Conservation (phyloP, 2,113 vertebrate species). For the Nothoprocta perdicaria region DNA sequence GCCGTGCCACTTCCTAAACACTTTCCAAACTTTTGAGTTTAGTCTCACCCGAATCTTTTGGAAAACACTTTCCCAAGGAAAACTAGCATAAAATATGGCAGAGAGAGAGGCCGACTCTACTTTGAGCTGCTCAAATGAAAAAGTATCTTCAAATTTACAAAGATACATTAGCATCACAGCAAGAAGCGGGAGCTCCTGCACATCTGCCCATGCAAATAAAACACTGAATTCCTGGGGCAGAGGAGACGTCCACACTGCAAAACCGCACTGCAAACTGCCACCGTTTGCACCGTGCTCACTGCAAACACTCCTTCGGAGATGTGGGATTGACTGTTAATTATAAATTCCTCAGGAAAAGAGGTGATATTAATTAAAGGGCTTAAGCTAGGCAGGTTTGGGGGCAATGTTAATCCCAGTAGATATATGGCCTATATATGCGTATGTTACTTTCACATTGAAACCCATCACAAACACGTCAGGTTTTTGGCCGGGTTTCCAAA, state of each 20-base stretch:
- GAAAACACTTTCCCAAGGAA: background rate
- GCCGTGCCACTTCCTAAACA: rapidly evolving
- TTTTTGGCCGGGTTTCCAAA: background rate
- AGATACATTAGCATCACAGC: background rate
- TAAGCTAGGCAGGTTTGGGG: background rate
- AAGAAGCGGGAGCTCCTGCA: background rate
- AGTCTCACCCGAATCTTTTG: background rate
- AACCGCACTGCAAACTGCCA: background rate
- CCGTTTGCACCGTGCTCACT: background rate
- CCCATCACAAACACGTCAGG: background rate
- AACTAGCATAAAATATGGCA: background rate
- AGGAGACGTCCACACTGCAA: slow-evolving; percentile 4
- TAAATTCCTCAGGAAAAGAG: background rate
- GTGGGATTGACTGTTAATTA: slow-evolving; percentile 37
- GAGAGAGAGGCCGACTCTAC: background rate
- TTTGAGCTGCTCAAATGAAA: background rate
- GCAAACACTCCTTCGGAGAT: slow-evolving; percentile 46
- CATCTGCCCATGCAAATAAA: rapidly evolving
- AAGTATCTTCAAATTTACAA: too few species aligned
- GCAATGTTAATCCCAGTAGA: background rate
- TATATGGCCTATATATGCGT: rapidly evolving
- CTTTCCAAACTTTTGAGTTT: background rate
- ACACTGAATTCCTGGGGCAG: background rate
- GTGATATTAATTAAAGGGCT: background rate
- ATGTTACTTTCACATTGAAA: background rate